Evolutionary conservation across 1,140 invertebrate genomes (phyloP).

Genomic region (Kradibia gibbosae): DNA sequence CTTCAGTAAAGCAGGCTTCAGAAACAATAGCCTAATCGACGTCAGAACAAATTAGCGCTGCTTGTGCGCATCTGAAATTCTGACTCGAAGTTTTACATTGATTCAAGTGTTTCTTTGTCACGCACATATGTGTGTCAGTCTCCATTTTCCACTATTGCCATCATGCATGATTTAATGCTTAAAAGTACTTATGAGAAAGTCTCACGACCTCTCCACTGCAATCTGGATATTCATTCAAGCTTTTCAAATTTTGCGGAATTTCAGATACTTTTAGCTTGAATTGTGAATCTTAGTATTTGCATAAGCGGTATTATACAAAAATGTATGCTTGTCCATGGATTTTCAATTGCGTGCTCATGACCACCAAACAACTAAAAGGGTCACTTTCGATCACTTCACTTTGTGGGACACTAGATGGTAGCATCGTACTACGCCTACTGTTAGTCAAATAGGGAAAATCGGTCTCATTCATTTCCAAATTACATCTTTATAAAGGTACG

Average conservation of each 20-base stretch:
- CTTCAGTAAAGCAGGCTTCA: not conserved
- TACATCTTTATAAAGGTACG: not conserved
- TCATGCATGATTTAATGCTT: not conserved
- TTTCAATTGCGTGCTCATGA: no score
- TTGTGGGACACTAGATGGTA: no score
- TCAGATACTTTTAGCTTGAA: conserved; percentile 2
- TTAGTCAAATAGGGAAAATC: no score
- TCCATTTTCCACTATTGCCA: conserved; percentile 30
- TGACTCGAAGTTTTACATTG: not conserved
- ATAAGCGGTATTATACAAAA: not conserved
- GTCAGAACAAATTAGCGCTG: not conserved
- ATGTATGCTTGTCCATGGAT: not conserved
- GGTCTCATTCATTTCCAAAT: no score
- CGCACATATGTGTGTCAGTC: not conserved
- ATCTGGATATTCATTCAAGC: not conserved
- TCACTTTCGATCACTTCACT: no score
- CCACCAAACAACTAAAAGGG: no score
- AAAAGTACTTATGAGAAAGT: not conserved
- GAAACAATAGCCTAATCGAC: not conserved
- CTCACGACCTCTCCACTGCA: not conserved
- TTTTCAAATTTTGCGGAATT: not conserved
- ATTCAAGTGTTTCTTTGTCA: not conserved
- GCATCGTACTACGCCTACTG: no score
- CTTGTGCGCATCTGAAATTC: conserved; percentile 1
- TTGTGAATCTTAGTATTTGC: not conserved